phyloP scores from a whole-genome alignment of 2,797 vertebrate species.

The Heliangelus exortis region DNA sequence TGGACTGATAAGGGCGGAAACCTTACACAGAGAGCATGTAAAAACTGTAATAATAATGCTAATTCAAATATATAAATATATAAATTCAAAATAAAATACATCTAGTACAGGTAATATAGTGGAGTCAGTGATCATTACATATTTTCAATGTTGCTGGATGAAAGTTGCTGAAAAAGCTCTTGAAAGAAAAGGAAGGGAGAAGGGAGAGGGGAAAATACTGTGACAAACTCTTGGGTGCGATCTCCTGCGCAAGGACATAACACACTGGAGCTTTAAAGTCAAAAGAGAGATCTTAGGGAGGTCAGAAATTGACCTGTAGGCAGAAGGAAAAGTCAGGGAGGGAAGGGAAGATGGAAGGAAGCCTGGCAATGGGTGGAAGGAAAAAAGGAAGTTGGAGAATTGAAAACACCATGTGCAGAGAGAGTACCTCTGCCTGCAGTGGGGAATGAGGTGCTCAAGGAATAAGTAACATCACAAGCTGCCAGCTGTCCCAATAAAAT shows the following conservation, averaged over 20 bases:
- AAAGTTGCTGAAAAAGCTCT: conserved; percentile 4
- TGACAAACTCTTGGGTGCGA: background rate
- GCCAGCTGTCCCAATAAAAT: background rate
- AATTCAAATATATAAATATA: conserved; percentile 55
- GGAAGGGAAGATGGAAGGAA: background rate
- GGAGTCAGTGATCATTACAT: conserved; percentile 14
- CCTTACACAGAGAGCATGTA: conserved; percentile 15
- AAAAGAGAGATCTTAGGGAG: background rate
- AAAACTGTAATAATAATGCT: conserved; percentile 43
- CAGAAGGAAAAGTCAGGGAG: background rate
- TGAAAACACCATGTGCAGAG: background rate
- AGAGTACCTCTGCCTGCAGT: background rate
- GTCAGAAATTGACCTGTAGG: background rate
- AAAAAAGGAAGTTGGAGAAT: background rate
- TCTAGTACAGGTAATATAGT: conserved; percentile 21
- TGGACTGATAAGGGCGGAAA: conserved; percentile 18
- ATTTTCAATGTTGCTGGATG: conserved; percentile 44
- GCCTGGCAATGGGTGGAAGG: background rate
- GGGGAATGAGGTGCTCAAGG: background rate
- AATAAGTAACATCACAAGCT: background rate
- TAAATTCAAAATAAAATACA: conserved; percentile 38
- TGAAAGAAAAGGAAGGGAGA: background rate
- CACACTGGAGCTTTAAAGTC: background rate
- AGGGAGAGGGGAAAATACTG: background rate
- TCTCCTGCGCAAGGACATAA: background rate